These are phyloP conservation scores for Holothuria scabra DNA, from an alignment of 53 echinoderm and acorn worm species.

Conservation along the genomic window DNA sequence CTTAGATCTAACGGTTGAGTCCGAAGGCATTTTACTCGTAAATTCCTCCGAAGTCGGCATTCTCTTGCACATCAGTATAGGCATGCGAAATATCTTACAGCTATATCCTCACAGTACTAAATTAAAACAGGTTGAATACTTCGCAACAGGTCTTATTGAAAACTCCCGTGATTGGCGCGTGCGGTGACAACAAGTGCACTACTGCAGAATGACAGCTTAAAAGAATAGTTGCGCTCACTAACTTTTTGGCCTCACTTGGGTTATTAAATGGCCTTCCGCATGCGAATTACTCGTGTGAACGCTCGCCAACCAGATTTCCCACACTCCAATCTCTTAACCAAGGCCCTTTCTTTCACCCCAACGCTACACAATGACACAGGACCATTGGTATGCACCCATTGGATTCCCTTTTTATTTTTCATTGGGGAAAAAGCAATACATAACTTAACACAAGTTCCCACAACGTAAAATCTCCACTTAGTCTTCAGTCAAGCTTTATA, in stretches of 20 bases:
- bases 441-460: slow-evolving; percentile 72
- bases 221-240: not conserved
- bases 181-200: slow-evolving; percentile 31
- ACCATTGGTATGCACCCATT: slow-evolving; percentile 27
- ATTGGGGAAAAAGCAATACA: slow-evolving; percentile 45
- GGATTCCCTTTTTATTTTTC: slow-evolving; percentile 32
- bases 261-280: slow-evolving; percentile 49
- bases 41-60: slow-evolving; percentile 65
- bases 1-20: slow-evolving; percentile 83
- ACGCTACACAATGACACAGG: slow-evolving; percentile 34
- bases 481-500: not conserved
- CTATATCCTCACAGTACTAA: not conserved
- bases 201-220: not conserved
- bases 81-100: slow-evolving; percentile 12
- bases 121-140: slow-evolving; percentile 11
- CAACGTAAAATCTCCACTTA: slow-evolving; percentile 25
- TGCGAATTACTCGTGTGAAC: slow-evolving; percentile 53
- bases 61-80: slow-evolving; percentile 38
- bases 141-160: slow-evolving; percentile 35
- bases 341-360: slow-evolving; percentile 1
- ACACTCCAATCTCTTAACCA: slow-evolving; percentile 22
- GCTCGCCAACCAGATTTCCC: slow-evolving; percentile 19
- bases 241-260: slow-evolving; percentile 43
- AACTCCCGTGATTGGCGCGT: slow-evolving; percentile 45
- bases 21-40: slow-evolving; percentile 76